These are phyloP conservation scores for Machimus rusticus DNA, from an alignment of 2,888 invertebrate species.

Conservation along the genomic window DNA sequence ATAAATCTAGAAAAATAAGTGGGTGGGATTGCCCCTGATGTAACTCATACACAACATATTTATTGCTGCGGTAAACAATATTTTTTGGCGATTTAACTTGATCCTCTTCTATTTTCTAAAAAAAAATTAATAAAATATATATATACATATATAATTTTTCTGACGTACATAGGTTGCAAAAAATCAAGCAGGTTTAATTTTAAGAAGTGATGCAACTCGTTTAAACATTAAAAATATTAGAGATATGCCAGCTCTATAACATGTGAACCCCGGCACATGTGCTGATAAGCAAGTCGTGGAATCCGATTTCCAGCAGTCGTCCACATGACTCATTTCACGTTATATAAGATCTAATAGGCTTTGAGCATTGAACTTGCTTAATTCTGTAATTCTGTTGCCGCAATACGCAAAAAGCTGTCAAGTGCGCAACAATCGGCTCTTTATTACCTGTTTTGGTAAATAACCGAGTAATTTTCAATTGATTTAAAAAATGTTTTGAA, in stretches of 20 bases:
- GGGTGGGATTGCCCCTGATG: not conserved
- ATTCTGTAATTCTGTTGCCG: not conserved
- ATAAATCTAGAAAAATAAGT: not conserved
- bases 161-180: not conserved
- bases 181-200: not conserved
- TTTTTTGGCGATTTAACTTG: not conserved
- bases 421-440: not conserved
- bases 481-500: not conserved
- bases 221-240: not conserved
- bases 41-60: not conserved
- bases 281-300: not conserved
- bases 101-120: not conserved
- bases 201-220: not conserved
- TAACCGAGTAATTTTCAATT: not conserved
- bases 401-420: not conserved
- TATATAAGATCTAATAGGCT: not conserved
- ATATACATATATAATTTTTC: not conserved
- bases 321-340: not conserved
- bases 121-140: not conserved
- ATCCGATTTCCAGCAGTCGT: not conserved
- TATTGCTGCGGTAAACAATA: not conserved
- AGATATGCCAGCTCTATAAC: not conserved
- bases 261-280: not conserved
- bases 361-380: not conserved
- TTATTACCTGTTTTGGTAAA: not conserved